Percentiles rank a stretch among this genome's conserved stretches.
These are phyloP conservation scores for Calyptommatus sinebrachiatus DNA, from an alignment of 2,113 vertebrate genomes.

Conservation along the genomic window DNA sequence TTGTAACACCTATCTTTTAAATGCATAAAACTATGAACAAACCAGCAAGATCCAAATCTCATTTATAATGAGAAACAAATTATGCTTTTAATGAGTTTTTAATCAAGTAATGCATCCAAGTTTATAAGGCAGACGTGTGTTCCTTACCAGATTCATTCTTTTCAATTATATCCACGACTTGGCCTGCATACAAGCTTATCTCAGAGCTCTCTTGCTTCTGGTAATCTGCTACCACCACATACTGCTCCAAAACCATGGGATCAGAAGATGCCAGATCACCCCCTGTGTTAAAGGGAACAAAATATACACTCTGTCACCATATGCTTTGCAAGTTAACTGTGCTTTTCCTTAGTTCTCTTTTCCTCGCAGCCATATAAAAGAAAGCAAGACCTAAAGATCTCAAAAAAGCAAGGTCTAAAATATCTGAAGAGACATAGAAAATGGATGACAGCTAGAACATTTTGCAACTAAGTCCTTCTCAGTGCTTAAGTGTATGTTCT, in stretches of 20 bases:
- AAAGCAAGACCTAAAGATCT: constrained; percentile 24
- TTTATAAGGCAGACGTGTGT: neutral
- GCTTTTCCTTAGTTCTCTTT: neutral
- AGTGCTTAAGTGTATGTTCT: neutral
- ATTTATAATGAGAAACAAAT: neutral
- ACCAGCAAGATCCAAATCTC: neutral
- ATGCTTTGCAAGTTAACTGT: neutral
- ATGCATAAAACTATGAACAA: no score
- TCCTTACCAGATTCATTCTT: constrained; percentile 94
- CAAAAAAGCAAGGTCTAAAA: constrained; percentile 9
- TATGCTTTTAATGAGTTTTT: neutral
- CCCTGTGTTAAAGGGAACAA: constrained; percentile 65
- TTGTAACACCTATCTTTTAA: no score
- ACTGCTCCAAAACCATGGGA: constrained; percentile 91
- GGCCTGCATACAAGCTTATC: constrained; percentile 92
- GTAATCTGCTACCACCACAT: constrained; percentile 92
- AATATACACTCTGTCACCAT: constrained; percentile 40
- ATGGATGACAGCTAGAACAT: constrained; percentile 45
- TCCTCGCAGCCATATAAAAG: constrained; percentile 13
- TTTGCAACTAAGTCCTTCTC: constrained; percentile 30
- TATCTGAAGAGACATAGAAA: neutral
- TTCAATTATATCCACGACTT: constrained; percentile 98
- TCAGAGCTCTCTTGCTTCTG: constrained; percentile 98
- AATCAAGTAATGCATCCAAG: neutral
- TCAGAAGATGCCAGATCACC: constrained; percentile 83